Conservation (phyloP, 2,888 invertebrate genomes). For the Drosophila engyochracea region DNA sequence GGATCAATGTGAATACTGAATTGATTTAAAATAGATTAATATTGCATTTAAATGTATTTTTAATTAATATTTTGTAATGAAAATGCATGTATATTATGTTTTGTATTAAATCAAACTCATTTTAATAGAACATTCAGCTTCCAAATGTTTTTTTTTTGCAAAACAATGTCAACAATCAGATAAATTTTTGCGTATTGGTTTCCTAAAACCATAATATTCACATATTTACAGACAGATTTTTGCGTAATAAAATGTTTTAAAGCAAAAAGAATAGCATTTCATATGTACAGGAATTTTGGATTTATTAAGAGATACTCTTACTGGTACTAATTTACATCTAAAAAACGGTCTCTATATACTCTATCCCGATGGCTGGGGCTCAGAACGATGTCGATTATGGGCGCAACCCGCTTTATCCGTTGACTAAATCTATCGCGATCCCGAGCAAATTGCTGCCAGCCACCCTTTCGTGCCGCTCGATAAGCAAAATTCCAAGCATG, state of each 20-base stretch:
- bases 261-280: conserved; percentile 14
- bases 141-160: background rate
- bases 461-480: conserved; percentile 87
- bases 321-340: conserved; percentile 54
- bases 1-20: background rate
- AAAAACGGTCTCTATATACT: conserved; percentile 81
- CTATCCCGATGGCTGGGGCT: conserved; percentile 80
- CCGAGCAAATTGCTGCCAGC: conserved; percentile 87
- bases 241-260: conserved; percentile 3
- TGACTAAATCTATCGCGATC: conserved; percentile 85
- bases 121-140: background rate
- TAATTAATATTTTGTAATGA: background rate
- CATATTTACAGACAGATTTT: conserved; percentile 15
- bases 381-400: conserved; percentile 76
- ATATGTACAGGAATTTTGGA: conserved; percentile 53
- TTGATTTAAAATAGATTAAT: background rate
- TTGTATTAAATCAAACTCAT: background rate
- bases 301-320: conserved; percentile 47
- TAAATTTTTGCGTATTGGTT: conserved; percentile 13
- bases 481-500: conserved; percentile 88
- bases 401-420: conserved; percentile 74
- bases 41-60: background rate
- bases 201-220: conserved; percentile 5
- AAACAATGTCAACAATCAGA: conserved; percentile 14
- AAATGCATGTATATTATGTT: background rate